Percentiles rank a stretch among this genome's conserved stretches.
These are phyloP conservation scores for Psammodynastes pulverulentus DNA, from an alignment of 2,113 vertebrate genomes.

Conservation along the genomic window DNA sequence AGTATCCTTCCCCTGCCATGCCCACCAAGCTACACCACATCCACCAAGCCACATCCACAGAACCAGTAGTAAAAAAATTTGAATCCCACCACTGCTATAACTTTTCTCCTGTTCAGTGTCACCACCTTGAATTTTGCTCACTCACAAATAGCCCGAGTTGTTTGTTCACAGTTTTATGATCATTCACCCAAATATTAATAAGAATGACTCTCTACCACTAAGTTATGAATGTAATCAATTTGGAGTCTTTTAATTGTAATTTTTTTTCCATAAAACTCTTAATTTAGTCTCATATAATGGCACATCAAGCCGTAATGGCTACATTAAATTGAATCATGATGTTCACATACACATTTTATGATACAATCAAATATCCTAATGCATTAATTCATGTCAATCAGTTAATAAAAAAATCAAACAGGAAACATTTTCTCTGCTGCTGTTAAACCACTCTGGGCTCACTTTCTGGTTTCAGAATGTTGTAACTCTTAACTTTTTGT, in stretches of 20 bases:
- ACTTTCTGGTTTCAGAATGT: slow-evolving; percentile 51
- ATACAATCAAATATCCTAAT: slow-evolving; percentile 82
- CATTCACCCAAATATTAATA: slow-evolving; percentile 76
- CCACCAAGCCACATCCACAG: too few relatives aligned
- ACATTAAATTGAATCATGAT: slow-evolving; percentile 85
- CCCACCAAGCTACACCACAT: too few relatives aligned
- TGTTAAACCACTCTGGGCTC: slow-evolving; percentile 54
- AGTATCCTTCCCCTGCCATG: too few relatives aligned
- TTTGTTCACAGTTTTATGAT: slow-evolving; percentile 68
- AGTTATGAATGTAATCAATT: slow-evolving; percentile 82
- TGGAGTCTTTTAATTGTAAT: slow-evolving; percentile 80
- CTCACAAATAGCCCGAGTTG: slow-evolving; percentile 43
- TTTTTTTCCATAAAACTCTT: slow-evolving; percentile 83
- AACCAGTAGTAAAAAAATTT: too few relatives aligned
- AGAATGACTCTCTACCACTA: slow-evolving; percentile 71
- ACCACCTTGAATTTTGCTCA: slow-evolving; percentile 38
- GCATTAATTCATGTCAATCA: slow-evolving; percentile 83
- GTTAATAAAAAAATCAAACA: slow-evolving; percentile 81
- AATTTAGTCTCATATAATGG: slow-evolving; percentile 86
- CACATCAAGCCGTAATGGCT: slow-evolving; percentile 83
- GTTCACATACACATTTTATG: slow-evolving; percentile 84
- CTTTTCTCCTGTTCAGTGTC: slow-evolving; percentile 30
- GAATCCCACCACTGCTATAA: neutral
- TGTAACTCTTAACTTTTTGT: slow-evolving; percentile 47
- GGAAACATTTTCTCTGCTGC: slow-evolving; percentile 71